Base-by-base conservation (phyloP, 2,113 vertebrate species). In the Salvelinus alpinus region DNA sequence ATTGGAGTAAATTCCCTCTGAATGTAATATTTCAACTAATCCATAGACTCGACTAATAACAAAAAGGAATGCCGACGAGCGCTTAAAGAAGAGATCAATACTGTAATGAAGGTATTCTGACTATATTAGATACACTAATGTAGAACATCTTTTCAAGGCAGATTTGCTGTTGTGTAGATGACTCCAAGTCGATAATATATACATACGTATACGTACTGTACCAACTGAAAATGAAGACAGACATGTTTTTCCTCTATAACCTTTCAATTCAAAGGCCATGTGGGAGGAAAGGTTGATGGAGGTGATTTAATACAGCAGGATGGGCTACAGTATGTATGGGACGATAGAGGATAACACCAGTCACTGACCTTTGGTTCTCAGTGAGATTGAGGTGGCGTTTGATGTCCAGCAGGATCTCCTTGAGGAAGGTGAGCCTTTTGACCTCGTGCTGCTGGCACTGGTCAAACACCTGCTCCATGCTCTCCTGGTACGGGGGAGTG, bases 391-490 rank as follows among this genome's bases (percentile, higher is more conserved):
- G 94, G 84, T 99, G 97, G 68, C 96, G 94, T 90, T 99, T 99
- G 91, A 99, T 95, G 90, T 99, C 97, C 92, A 99, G 92, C 66
- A 99, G 90, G 74, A 96, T 94, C 84, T 99, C 97, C 93, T 98
- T 98, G 77, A 99, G 95, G 93, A 99, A 99, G 86, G 92, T 96
- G 88, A 99, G 94, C 74, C 97, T 95, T 90, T 95, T 98, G 78
- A 98, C 95, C 88, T 99, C 97, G 3, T 99, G 96, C 85, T 99
- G 97, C 94, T 99, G 97, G 88, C 97, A 99, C 88, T 97, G 97
- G 87, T 98, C 97, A 0, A 99, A 99, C 90, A 99, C 97, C 92
- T 96, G 96, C 88, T 99, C 97, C 97, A 99, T 99, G 89, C 93
- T 90, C 90, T 99, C 97, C 81, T 95, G 97, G 91, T 99, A 99